Percentiles rank a stretch among this genome's conserved stretches.
Conservation (phyloP, 2,888 invertebrate genomes). For the Oithona nana region DNA sequence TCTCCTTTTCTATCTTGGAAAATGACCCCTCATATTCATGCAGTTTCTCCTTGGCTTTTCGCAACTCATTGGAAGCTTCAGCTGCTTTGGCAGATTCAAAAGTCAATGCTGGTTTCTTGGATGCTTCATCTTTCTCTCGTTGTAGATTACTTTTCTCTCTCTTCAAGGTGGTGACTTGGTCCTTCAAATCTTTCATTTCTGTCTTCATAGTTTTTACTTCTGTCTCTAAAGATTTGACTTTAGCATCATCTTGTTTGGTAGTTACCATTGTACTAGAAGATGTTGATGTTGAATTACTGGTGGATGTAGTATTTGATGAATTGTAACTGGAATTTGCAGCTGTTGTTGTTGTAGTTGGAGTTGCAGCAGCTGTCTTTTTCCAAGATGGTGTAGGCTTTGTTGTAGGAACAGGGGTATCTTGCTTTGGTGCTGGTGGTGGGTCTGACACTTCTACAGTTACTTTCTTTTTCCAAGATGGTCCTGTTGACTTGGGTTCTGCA, state of each 20-base stretch:
- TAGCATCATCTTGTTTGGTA: too few relatives aligned
- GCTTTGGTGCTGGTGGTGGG: not conserved
- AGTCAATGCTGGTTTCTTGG: constrained; percentile 39
- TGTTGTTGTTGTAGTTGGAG: not conserved
- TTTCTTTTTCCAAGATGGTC: not conserved
- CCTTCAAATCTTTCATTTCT: not conserved
- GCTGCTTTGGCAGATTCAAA: constrained; percentile 52
- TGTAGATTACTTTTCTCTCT: not conserved
- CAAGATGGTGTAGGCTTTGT: too few relatives aligned
- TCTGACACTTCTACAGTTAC: not conserved
- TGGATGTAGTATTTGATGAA: too few relatives aligned
- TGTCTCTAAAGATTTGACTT: not conserved
- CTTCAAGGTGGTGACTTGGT: not conserved
- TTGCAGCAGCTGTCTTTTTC: not conserved
- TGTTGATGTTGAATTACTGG: too few relatives aligned
- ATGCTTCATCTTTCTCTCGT: not conserved
- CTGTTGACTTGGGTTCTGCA: too few relatives aligned
- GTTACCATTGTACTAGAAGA: too few relatives aligned
- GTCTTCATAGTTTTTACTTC: not conserved
- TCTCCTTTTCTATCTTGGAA: constrained; percentile 59
- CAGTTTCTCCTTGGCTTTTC: constrained; percentile 66
- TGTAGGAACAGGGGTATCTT: not conserved
- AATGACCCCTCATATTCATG: constrained; percentile 46
- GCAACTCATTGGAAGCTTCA: constrained; percentile 32
- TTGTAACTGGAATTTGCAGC: too few relatives aligned